phyloP scores from a whole-genome alignment of 2,888 invertebrate species.

The Laspeyria flexula region DNA sequence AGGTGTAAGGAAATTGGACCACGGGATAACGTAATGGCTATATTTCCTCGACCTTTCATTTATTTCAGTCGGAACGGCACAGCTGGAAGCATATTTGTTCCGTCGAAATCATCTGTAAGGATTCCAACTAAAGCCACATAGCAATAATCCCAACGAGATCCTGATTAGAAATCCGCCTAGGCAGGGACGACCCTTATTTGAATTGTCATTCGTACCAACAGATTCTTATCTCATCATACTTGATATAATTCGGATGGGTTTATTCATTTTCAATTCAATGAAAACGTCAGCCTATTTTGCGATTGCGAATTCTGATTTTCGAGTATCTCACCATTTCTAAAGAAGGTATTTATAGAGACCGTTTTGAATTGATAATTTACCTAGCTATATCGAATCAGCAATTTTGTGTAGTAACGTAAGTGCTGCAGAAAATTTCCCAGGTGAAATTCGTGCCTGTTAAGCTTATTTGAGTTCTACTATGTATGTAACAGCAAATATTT shows the following conservation, averaged over 20 bases:
- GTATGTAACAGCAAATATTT: slow-evolving; percentile 38
- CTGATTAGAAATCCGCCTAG: slow-evolving; percentile 54
- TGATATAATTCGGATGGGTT: slow-evolving; percentile 46
- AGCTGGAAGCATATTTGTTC: slow-evolving; percentile 42
- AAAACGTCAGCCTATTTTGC: slow-evolving; percentile 43
- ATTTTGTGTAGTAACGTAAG: slow-evolving; percentile 31
- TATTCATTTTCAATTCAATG: slow-evolving; percentile 51
- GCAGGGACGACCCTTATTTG: slow-evolving; percentile 42
- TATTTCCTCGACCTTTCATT: slow-evolving; percentile 52
- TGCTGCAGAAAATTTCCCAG: slow-evolving; percentile 32
- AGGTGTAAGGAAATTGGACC: slow-evolving; percentile 48
- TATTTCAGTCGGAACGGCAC: slow-evolving; percentile 46
- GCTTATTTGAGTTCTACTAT: slow-evolving; percentile 32
- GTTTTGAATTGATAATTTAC: slow-evolving; percentile 39
- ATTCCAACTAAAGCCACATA: slow-evolving; percentile 44
- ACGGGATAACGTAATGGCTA: slow-evolving; percentile 40
- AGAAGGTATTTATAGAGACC: slow-evolving; percentile 31
- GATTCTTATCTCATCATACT: slow-evolving; percentile 52
- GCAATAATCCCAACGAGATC: slow-evolving; percentile 47
- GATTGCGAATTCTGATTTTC: slow-evolving; percentile 35
- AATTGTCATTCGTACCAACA: slow-evolving; percentile 47
- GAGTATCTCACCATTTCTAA: slow-evolving; percentile 25
- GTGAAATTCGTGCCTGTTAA: slow-evolving; percentile 30
- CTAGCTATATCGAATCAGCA: slow-evolving; percentile 33
- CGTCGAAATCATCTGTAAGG: slow-evolving; percentile 44